A percentile compares a stretch with the other conserved stretches of the same genome.
Evolutionary conservation across 1,140 invertebrate species (phyloP).

Genomic region (Lepidostoma basale): DNA sequence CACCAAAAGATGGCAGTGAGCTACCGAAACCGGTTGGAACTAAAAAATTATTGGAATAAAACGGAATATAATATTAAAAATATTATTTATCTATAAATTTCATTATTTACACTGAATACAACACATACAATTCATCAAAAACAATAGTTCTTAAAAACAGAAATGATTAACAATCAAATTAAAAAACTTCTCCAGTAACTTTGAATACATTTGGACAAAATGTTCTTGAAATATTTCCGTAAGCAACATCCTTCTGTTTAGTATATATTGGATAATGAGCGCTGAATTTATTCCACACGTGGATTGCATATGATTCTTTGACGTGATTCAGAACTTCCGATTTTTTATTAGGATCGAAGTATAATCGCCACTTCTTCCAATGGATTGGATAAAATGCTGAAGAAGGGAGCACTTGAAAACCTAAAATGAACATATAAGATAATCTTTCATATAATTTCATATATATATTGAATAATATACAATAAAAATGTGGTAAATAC

Average conservation of each 20-base stretch:
- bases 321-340: slow-evolving; percentile 59
- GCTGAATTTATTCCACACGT: slow-evolving; percentile 75
- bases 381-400: slow-evolving; percentile 70
- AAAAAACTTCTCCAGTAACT: slow-evolving; percentile 50
- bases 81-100: not conserved
- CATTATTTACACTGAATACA: not conserved
- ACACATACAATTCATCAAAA: too few species aligned
- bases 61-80: not conserved
- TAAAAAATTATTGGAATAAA: too few species aligned
- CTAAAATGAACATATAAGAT: too few species aligned
- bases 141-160: too few species aligned
- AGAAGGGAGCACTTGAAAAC: slow-evolving; percentile 67
- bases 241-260: slow-evolving; percentile 61
- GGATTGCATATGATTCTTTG: slow-evolving; percentile 64
- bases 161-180: too few species aligned
- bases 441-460: too few species aligned
- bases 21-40: too few species aligned
- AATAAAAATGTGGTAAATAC: slow-evolving; percentile 48
- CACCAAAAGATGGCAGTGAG: too few species aligned
- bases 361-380: slow-evolving; percentile 66
- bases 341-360: slow-evolving; percentile 62
- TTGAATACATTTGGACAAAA: slow-evolving; percentile 65
- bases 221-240: slow-evolving; percentile 63
- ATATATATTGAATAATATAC: too few species aligned
- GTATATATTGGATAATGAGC: slow-evolving; percentile 51